Evolutionary conservation across 2,888 invertebrate genomes (phyloP).

Genomic region (Nephrotoma flavescens): DNA sequence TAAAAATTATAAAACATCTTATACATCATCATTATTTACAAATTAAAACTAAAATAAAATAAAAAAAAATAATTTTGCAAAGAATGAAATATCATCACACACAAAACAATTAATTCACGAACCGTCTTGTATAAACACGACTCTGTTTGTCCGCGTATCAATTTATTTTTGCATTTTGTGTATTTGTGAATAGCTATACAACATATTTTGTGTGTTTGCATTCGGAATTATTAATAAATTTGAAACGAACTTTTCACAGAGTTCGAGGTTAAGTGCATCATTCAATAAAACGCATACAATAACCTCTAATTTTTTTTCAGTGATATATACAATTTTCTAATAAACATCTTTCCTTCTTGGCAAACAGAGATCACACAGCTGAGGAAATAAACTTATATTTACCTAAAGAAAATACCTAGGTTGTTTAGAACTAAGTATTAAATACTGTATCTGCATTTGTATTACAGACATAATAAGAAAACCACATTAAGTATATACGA

Average conservation of each 20-base stretch:
- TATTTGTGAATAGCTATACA: background rate
- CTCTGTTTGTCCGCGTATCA: background rate
- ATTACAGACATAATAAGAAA: background rate
- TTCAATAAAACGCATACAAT: background rate
- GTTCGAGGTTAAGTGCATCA: constrained; percentile 1
- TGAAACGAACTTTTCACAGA: background rate
- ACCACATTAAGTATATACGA: background rate
- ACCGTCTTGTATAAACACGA: background rate
- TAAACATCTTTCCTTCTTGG: background rate
- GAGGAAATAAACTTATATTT: background rate
- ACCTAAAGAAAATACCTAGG: background rate
- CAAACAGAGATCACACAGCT: background rate
- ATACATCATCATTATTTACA: background rate
- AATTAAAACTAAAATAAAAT: background rate
- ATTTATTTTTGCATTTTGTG: background rate
- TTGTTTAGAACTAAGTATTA: background rate
- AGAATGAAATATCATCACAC: background rate
- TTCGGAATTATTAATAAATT: background rate
- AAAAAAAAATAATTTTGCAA: background rate
- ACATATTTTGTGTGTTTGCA: background rate
- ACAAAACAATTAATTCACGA: background rate
- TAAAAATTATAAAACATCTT: background rate
- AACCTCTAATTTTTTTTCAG: background rate
- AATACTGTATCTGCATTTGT: background rate
- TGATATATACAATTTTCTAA: background rate